Evolutionary conservation across 1,140 invertebrate species (phyloP).

Genomic region (Drosophila cardini): DNA sequence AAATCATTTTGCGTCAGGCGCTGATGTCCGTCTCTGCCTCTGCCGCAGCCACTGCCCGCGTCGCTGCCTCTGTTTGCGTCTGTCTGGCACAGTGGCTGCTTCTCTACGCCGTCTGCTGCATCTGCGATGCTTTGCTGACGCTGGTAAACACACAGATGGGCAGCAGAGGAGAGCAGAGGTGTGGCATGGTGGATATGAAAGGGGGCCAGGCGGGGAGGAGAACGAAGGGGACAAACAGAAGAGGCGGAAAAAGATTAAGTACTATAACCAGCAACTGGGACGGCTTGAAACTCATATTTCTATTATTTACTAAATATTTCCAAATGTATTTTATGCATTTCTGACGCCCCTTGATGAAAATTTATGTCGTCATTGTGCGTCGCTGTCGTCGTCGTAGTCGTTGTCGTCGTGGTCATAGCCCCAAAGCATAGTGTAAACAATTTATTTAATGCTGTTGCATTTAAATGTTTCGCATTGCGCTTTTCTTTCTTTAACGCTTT

Average conservation of each 20-base stretch:
- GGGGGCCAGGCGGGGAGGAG: background rate
- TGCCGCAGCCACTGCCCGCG: constrained; percentile 1
- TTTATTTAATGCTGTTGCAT: constrained; percentile 48
- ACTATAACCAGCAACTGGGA: constrained; percentile 20
- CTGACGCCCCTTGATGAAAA: constrained; percentile 53
- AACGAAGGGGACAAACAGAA: background rate
- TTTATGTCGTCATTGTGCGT: constrained; percentile 75
- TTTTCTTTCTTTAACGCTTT: constrained; percentile 15
- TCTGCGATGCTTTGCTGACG: constrained; percentile 74
- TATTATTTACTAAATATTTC: constrained; percentile 60
- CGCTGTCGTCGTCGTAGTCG: background rate
- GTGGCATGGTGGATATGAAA: background rate
- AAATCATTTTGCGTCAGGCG: constrained; percentile 76
- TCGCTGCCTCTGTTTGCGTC: constrained; percentile 45
- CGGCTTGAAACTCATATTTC: constrained; percentile 37
- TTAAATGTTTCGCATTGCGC: constrained; percentile 1
- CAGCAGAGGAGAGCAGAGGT: background rate
- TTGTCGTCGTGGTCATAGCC: background rate
- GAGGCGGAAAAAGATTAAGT: constrained; percentile 10
- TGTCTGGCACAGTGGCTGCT: constrained; percentile 45
- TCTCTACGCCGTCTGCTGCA: constrained; percentile 59
- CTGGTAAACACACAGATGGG: constrained; percentile 61
- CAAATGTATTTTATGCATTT: constrained; percentile 45
- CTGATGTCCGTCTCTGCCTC: constrained; percentile 19
- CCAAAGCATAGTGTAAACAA: constrained; percentile 48